Percentiles rank a stretch among this genome's conserved stretches.
Evolutionary conservation across 2,797 vertebrate genomes (phyloP).

Genomic region (Stomatorhinus walkeri): DNA sequence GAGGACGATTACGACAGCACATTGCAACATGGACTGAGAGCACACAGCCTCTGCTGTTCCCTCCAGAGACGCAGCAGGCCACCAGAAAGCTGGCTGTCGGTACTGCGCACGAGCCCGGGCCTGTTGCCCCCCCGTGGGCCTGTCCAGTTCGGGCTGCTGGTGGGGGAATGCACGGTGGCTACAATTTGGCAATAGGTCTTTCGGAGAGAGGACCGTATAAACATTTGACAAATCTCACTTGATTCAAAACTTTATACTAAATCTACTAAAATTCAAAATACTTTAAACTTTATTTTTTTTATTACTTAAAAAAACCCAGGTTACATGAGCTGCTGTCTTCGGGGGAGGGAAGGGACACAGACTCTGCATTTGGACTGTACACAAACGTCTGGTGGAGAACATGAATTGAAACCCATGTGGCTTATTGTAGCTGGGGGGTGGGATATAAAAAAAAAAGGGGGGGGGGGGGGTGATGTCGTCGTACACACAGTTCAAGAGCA

Average conservation of each 20-base stretch:
- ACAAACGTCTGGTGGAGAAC: conserved; percentile 2
- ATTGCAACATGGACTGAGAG: conserved; percentile 46
- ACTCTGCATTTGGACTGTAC: conserved; percentile 23
- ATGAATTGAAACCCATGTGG: background rate
- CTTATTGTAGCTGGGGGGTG: background rate
- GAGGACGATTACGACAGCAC: conserved; percentile 53
- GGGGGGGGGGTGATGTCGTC: background rate
- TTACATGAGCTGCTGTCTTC: conserved; percentile 25
- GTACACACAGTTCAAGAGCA: background rate
- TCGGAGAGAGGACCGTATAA: conserved; percentile 66
- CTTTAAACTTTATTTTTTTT: conserved; percentile 41
- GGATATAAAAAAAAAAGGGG: background rate
- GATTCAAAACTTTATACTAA: conserved; percentile 71
- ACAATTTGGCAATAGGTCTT: conserved; percentile 76
- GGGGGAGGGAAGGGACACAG: background rate
- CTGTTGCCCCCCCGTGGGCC: background rate
- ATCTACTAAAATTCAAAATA: conserved; percentile 70
- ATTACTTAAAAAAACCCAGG: conserved; percentile 22
- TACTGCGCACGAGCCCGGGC: conserved; percentile 17
- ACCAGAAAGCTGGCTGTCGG: background rate
- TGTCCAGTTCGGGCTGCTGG: conserved; percentile 31
- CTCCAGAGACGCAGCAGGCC: background rate
- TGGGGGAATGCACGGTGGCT: conserved; percentile 57
- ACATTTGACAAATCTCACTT: conserved; percentile 65
- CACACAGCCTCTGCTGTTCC: conserved; percentile 32